phyloP scores from a whole-genome alignment of 2,888 invertebrate species.

The Microdon myrmicae region DNA sequence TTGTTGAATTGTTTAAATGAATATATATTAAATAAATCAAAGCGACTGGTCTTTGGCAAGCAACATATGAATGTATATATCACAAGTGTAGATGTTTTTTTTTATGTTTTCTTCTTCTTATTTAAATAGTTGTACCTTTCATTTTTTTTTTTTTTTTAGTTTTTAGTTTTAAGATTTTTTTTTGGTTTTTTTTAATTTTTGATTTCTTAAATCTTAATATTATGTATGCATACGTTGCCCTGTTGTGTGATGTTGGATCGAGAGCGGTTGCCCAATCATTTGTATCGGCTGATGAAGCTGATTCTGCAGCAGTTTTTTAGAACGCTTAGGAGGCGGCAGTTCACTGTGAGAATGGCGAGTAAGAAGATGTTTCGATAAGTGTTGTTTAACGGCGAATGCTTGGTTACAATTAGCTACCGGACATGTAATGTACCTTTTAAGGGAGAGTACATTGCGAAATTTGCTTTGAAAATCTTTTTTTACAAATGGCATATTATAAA shows the following conservation, averaged over 20 bases:
- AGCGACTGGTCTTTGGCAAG: no score
- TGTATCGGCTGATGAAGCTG: constrained; percentile 59
- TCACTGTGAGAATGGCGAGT: constrained; percentile 66
- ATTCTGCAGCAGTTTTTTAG: constrained; percentile 62
- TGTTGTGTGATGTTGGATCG: constrained; percentile 63
- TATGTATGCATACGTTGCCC: constrained; percentile 63
- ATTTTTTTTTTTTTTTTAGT: background rate
- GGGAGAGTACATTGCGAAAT: constrained; percentile 51
- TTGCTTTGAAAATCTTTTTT: constrained; percentile 48
- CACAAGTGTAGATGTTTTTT: background rate
- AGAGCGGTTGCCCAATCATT: constrained; percentile 65
- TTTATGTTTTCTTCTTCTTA: constrained; percentile 4
- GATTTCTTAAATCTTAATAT: constrained; percentile 1
- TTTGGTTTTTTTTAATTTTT: no score
- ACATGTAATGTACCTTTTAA: constrained; percentile 63
- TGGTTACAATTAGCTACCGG: constrained; percentile 66
- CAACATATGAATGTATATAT: no score
- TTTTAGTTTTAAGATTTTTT: no score
- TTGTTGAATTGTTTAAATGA: background rate
- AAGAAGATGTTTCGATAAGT: constrained; percentile 66
- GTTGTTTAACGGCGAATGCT: constrained; percentile 67
- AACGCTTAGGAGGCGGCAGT: constrained; percentile 66
- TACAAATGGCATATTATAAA: constrained; percentile 34
- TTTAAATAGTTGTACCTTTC: background rate
- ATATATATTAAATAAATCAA: no score